Percentiles rank a stretch among this genome's conserved stretches.
Conservation (phyloP, 2,113 vertebrate genomes). For the Myrmophylax atrothorax region DNA sequence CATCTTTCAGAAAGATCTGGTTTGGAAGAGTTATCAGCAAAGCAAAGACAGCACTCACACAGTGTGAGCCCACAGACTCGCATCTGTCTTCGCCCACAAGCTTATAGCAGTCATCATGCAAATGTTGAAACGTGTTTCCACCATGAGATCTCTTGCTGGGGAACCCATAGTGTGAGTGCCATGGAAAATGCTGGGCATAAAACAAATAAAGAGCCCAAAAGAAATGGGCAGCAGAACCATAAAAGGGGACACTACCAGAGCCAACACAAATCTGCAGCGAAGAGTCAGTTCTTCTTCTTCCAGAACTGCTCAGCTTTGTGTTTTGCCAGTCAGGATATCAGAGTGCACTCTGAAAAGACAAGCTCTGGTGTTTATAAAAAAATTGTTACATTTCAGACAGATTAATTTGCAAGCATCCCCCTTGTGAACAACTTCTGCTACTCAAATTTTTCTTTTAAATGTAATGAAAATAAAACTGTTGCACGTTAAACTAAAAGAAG, state of each 20-base stretch:
- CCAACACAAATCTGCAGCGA: neutral
- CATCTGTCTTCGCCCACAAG: neutral
- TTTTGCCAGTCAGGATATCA: neutral
- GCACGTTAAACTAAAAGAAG: neutral
- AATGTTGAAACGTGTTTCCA: neutral
- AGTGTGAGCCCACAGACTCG: neutral
- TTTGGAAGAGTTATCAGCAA: neutral
- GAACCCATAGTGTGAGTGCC: neutral
- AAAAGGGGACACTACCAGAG: neutral
- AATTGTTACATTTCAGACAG: neutral
- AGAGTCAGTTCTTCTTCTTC: neutral
- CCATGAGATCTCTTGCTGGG: rapidly evolving
- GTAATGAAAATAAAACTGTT: neutral
- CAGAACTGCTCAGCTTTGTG: neutral
- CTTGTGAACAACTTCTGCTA: neutral
- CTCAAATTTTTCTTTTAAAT: conserved; percentile 18
- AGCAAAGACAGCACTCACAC: neutral
- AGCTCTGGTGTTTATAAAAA: neutral
- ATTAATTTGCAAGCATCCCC: neutral
- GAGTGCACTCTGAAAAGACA: neutral
- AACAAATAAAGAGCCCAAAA: neutral
- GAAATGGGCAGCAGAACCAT: rapidly evolving
- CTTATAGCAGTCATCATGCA: neutral
- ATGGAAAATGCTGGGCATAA: neutral
- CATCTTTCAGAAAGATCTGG: neutral